These are phyloP conservation scores for Encarsia formosa DNA, from an alignment of 2,888 invertebrate genomes.

Conservation along the genomic window DNA sequence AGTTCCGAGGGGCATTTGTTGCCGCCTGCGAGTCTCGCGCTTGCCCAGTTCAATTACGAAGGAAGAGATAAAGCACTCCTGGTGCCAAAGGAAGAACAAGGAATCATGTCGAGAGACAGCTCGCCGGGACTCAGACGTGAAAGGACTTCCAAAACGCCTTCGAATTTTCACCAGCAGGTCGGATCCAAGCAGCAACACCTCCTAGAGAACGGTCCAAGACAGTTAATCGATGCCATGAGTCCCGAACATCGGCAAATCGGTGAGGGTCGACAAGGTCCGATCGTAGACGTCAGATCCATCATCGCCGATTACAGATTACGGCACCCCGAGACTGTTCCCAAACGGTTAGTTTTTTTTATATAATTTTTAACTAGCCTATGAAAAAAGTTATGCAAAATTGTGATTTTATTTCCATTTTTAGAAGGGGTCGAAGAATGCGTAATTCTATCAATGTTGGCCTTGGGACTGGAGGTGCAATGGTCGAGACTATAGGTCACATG, in stretches of 20 bases:
- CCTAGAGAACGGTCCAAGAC: constrained; percentile 33
- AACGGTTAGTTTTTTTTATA: constrained; percentile 51
- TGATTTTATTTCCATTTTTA: no score
- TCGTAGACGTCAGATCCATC: constrained; percentile 78
- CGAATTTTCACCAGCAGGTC: constrained; percentile 2
- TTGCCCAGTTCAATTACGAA: constrained; percentile 29
- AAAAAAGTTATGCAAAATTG: constrained; percentile 1
- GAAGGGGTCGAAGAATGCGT: constrained; percentile 48
- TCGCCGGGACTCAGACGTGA: constrained; percentile 36
- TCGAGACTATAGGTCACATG: constrained; percentile 46
- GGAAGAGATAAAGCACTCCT: neutral
- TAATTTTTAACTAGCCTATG: neutral
- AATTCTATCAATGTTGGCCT: constrained; percentile 48
- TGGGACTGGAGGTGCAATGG: constrained; percentile 47
- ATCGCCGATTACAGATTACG: constrained; percentile 76
- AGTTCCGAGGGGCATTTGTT: constrained; percentile 21
- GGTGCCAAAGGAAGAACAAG: constrained; percentile 32
- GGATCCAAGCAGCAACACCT: constrained; percentile 7
- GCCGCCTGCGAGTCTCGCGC: constrained; percentile 38
- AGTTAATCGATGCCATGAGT: constrained; percentile 31
- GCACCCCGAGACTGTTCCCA: constrained; percentile 70
- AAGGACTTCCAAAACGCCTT: constrained; percentile 38
- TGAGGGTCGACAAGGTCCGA: constrained; percentile 70
- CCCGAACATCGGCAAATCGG: constrained; percentile 60
- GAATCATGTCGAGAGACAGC: constrained; percentile 30